phyloP scores from a whole-genome alignment of 1,140 invertebrate genomes.

The Rhyacophila brunnea region DNA sequence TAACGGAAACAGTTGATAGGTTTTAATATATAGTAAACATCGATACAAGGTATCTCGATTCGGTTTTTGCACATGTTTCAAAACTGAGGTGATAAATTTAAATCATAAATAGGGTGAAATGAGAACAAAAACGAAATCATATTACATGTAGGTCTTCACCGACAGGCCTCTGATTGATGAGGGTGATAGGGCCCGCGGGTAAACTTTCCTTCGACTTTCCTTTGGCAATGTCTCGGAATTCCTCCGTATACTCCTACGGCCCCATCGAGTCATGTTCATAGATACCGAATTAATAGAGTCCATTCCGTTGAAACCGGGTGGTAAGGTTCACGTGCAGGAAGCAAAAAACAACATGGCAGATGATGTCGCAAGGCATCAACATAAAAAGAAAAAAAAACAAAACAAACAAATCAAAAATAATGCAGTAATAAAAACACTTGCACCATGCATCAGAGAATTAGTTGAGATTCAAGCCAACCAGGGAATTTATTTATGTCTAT shows the following conservation, averaged over 20 bases:
- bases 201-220: constrained; percentile 88
- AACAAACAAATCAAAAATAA: constrained; percentile 21
- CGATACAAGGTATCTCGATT: too few species aligned
- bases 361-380: constrained; percentile 20
- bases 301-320: background rate
- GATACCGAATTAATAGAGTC: background rate
- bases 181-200: constrained; percentile 88
- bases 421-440: constrained; percentile 9
- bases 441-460: background rate
- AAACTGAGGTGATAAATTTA: too few species aligned
- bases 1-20: too few species aligned
- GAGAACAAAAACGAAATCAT: constrained; percentile 3
- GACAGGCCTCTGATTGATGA: constrained; percentile 94
- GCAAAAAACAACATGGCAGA: constrained; percentile 12
- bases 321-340: background rate
- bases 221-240: constrained; percentile 94
- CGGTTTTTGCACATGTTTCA: too few species aligned
- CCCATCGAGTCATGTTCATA: background rate
- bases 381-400: constrained; percentile 29
- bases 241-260: constrained; percentile 90
- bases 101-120: too few species aligned
- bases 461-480: too few species aligned
- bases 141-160: constrained; percentile 91
- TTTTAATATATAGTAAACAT: too few species aligned
- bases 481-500: too few species aligned